These are phyloP conservation scores for Solenopsis invicta DNA, from an alignment of 1,140 invertebrate genomes.

Conservation along the genomic window DNA sequence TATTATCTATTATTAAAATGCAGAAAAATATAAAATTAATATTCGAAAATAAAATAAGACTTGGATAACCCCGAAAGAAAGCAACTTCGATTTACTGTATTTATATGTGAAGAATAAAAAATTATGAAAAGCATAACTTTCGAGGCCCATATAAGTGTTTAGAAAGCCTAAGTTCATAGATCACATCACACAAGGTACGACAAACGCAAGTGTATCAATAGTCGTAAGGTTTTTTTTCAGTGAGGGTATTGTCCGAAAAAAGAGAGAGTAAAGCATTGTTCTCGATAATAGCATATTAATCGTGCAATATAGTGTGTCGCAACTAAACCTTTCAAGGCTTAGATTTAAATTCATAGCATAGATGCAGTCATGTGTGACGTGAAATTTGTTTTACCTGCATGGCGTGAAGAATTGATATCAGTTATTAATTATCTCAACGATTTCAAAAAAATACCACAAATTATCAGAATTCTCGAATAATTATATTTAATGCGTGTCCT, in stretches of 20 bases:
- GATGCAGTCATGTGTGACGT: constrained; percentile 37
- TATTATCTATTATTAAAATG: constrained; percentile 13
- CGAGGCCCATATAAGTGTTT: not conserved
- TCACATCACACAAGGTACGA: constrained; percentile 18
- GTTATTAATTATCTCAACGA: constrained; percentile 14
- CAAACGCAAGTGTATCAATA: not conserved
- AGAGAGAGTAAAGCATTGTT: constrained; percentile 34
- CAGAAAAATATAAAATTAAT: not conserved
- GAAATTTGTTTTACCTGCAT: constrained; percentile 41
- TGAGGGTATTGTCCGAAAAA: not conserved
- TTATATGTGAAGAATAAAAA: not conserved
- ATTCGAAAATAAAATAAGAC: not conserved
- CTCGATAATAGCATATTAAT: constrained; percentile 49
- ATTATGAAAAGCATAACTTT: not conserved
- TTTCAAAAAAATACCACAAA: constrained; percentile 22
- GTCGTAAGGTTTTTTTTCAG: constrained; percentile 22
- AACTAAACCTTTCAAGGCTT: constrained; percentile 40
- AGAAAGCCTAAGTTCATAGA: not conserved
- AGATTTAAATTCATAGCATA: not conserved
- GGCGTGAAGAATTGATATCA: constrained; percentile 16
- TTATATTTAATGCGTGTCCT: not conserved
- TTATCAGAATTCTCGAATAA: not conserved
- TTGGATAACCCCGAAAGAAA: not conserved
- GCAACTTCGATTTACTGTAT: not conserved
- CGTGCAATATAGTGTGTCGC: constrained; percentile 17